These are phyloP conservation scores for Zelleria hepariella DNA, from an alignment of 2,888 invertebrate genomes.

Conservation along the genomic window DNA sequence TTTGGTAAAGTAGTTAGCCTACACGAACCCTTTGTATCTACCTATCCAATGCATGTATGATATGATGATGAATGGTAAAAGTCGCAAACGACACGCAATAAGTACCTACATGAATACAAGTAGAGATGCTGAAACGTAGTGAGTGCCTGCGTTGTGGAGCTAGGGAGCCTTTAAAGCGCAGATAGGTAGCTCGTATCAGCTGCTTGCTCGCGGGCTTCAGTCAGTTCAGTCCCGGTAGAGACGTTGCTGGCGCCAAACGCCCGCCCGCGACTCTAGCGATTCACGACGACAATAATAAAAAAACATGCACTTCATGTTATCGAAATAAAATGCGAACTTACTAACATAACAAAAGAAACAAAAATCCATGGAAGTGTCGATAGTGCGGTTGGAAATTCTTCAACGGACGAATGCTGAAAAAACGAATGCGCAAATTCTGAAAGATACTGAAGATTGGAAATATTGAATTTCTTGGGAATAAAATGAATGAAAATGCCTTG, in stretches of 20 bases:
- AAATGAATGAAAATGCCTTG: constrained; percentile 56
- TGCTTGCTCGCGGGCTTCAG: not conserved
- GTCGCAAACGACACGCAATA: too few species aligned
- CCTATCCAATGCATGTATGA: too few species aligned
- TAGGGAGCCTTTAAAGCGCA: too few species aligned
- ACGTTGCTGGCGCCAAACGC: not conserved
- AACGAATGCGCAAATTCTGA: not conserved
- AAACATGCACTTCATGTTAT: not conserved
- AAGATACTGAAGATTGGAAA: not conserved
- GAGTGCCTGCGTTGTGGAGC: not conserved
- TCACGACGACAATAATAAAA: not conserved
- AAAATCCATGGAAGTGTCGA: not conserved
- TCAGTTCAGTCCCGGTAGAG: not conserved
- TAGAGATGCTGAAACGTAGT: not conserved
- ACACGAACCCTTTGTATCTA: too few species aligned
- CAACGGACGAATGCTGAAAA: not conserved
- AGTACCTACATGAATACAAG: not conserved
- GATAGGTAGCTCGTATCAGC: not conserved
- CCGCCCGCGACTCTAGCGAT: not conserved
- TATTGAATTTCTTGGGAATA: not conserved
- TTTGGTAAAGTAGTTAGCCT: not conserved
- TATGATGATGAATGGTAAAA: too few species aligned
- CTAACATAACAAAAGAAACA: not conserved
- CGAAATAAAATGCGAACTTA: not conserved
- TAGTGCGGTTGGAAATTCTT: not conserved